Conservation (phyloP, 1,140 invertebrate genomes). For the Goniozus legneri region DNA sequence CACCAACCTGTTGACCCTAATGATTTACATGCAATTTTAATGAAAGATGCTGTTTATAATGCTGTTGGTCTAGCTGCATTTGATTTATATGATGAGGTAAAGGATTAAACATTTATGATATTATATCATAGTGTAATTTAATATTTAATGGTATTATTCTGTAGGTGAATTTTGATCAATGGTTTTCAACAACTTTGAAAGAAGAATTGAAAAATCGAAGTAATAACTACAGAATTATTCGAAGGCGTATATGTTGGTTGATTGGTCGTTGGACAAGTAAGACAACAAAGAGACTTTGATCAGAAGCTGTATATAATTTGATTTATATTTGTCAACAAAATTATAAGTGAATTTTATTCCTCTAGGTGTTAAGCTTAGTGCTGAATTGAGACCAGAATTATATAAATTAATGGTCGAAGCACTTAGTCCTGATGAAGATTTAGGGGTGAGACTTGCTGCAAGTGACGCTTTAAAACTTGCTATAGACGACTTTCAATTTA, state of each 20-base stretch:
- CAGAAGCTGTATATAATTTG: background rate
- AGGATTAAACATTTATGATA: conserved; percentile 4
- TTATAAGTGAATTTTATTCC: conserved; percentile 1
- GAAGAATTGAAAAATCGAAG: conserved; percentile 79
- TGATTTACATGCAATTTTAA: conserved; percentile 74
- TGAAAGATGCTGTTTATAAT: conserved; percentile 94
- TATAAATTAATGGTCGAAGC: conserved; percentile 77
- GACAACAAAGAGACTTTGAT: background rate
- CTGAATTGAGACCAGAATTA: conserved; percentile 72
- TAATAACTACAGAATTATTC: conserved; percentile 83
- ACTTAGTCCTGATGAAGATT: conserved; percentile 69
- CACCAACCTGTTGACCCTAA: conserved; percentile 62
- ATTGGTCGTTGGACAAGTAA: conserved; percentile 59
- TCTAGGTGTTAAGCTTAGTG: conserved; percentile 75
- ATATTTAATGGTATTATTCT: background rate
- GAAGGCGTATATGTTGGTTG: conserved; percentile 83
- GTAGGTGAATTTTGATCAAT: conserved; percentile 86
- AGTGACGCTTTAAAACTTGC: conserved; percentile 72
- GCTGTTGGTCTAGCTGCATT: conserved; percentile 86
- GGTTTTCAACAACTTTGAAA: conserved; percentile 81
- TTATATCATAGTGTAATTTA: conserved; percentile 1
- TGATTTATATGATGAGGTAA: conserved; percentile 88
- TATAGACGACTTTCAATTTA: conserved; percentile 92
- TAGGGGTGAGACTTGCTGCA: conserved; percentile 81
- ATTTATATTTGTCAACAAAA: background rate